Evolutionary conservation across 2,888 invertebrate species (phyloP).

Genomic region (Microdon myrmicae): DNA sequence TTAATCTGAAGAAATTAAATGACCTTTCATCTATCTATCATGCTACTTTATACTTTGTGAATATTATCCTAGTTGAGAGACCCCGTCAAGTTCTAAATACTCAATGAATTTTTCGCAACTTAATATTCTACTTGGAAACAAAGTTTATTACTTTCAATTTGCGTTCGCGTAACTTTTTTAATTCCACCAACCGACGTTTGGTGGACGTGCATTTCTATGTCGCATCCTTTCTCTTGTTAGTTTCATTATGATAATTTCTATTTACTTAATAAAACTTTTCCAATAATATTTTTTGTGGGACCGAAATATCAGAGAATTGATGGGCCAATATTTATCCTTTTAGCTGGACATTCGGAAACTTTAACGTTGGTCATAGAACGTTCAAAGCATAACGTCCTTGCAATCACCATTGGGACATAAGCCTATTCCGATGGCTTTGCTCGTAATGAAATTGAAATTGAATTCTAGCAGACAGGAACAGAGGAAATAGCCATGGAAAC

Average conservation of each 20-base stretch:
- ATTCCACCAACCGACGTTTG: constrained; percentile 18
- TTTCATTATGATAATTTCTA: constrained; percentile 46
- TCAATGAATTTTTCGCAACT: no score
- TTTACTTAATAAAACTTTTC: constrained; percentile 39
- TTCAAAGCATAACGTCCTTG: background rate
- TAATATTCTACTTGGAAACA: no score
- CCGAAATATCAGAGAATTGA: constrained; percentile 15
- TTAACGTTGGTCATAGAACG: constrained; percentile 6
- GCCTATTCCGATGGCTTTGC: constrained; percentile 16
- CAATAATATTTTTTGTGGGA: constrained; percentile 43
- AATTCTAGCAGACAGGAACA: constrained; percentile 29
- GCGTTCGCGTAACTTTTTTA: constrained; percentile 36
- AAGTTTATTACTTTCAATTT: no score
- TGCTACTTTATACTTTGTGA: no score
- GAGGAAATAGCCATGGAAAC: constrained; percentile 11
- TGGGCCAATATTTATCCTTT: constrained; percentile 39
- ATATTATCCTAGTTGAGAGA: no score
- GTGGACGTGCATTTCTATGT: background rate
- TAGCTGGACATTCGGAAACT: constrained; percentile 27
- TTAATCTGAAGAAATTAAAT: no score
- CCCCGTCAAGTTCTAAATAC: no score
- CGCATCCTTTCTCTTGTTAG: constrained; percentile 5
- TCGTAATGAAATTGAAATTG: constrained; percentile 33
- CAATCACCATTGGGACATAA: background rate
- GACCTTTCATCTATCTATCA: no score